These are phyloP conservation scores for Talpa occidentalis DNA, from an alignment of 2,113 vertebrate species.

Conservation along the genomic window DNA sequence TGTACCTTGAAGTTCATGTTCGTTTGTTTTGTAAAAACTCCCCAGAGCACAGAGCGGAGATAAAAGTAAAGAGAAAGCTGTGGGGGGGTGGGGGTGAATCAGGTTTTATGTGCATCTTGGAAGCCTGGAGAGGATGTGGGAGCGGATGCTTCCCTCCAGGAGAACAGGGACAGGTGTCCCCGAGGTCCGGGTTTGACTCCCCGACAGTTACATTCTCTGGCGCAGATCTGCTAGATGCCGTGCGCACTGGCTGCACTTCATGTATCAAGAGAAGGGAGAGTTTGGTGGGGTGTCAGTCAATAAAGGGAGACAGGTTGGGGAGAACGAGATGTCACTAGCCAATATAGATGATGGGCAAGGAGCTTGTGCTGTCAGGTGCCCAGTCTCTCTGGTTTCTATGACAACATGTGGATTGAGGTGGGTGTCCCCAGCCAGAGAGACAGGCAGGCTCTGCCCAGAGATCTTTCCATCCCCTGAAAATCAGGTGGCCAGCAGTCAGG, in stretches of 20 bases:
- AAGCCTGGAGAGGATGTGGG: slow-evolving; percentile 35
- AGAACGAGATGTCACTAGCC: not conserved
- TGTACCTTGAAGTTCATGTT: slow-evolving; percentile 70
- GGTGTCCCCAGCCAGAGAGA: not conserved
- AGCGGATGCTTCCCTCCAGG: not conserved
- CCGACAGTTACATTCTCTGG: not conserved
- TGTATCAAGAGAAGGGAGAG: not conserved
- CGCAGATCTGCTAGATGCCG: not conserved
- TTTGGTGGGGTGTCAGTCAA: not conserved
- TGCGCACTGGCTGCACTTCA: rapidly evolving
- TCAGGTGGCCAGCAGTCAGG: not conserved
- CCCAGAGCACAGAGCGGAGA: slow-evolving; percentile 54
- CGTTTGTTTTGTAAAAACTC: slow-evolving; percentile 74
- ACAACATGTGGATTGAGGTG: not conserved
- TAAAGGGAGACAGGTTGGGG: not conserved
- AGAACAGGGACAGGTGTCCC: not conserved
- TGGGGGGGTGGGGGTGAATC: too few species aligned
- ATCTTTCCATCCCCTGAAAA: not conserved
- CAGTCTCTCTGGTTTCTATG: slow-evolving; percentile 41
- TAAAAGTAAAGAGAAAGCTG: slow-evolving; percentile 62
- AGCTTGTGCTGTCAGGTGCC: not conserved
- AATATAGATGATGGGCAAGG: not conserved
- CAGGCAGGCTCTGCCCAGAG: not conserved
- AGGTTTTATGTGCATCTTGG: slow-evolving; percentile 8
- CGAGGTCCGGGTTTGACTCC: not conserved